Conservation (phyloP, 1,140 invertebrate species). For the Trachelipus rathkii region DNA sequence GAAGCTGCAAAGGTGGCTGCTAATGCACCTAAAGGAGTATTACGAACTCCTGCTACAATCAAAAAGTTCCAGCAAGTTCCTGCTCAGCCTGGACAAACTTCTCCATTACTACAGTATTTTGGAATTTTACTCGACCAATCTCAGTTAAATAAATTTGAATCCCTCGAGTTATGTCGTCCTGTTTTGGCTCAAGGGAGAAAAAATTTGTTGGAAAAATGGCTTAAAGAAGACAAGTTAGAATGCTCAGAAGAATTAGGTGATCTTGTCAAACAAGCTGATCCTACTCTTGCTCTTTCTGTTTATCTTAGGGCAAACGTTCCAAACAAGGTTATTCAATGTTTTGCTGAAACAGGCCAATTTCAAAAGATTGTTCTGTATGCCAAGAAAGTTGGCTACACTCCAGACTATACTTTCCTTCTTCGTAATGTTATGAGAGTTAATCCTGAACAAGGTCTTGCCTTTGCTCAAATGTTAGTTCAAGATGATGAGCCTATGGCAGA, state of each 20-base stretch:
- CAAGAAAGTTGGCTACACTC: conserved; percentile 97
- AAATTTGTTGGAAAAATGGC: conserved; percentile 96
- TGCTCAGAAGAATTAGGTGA: conserved; percentile 98
- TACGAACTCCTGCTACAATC: conserved; percentile 95
- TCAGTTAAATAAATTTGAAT: conserved; percentile 95
- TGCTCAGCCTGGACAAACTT: conserved; percentile 86
- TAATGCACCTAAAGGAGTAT: conserved; percentile 93
- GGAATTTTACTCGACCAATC: conserved; percentile 94
- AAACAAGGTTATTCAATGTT: conserved; percentile 89
- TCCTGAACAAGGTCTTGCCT: conserved; percentile 76
- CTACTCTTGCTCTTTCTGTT: conserved; percentile 91
- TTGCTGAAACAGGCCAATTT: conserved; percentile 99
- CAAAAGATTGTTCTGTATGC: conserved; percentile 99
- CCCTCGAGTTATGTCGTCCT: conserved; percentile 91
- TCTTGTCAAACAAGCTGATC: conserved; percentile 90
- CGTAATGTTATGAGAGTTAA: conserved; percentile 96
- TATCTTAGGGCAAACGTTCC: conserved; percentile 97
- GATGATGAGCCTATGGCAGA: conserved; percentile 97
- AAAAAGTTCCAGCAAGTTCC: conserved; percentile 96
- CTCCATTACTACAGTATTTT: conserved; percentile 96
- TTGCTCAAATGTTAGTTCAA: conserved; percentile 83
- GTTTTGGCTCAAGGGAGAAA: conserved; percentile 89
- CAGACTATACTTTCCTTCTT: conserved; percentile 94
- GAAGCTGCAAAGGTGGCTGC: conserved; percentile 99
- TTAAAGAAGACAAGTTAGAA: conserved; percentile 98